phyloP scores from a whole-genome alignment of 2,888 invertebrate species.

The Cheilosia impressa region DNA sequence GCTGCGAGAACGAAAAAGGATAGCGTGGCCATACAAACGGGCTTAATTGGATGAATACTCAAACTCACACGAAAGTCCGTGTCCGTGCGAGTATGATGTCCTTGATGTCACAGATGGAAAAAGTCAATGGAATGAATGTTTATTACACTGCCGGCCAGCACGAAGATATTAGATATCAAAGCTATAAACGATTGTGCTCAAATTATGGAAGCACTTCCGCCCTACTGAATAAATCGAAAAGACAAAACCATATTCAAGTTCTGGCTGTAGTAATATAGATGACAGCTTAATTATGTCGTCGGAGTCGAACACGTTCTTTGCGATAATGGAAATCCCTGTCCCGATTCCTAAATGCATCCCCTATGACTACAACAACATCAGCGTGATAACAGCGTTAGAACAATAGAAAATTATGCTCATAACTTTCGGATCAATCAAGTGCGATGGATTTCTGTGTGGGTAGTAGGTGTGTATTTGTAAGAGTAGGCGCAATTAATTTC shows the following conservation, averaged over 20 bases:
- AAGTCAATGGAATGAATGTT: conserved; percentile 48
- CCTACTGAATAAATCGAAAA: conserved; percentile 26
- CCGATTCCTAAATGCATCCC: conserved; percentile 44
- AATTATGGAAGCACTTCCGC: conserved; percentile 37
- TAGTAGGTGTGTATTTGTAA: conserved; percentile 12
- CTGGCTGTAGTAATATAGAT: conserved; percentile 23
- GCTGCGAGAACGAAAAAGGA: not conserved
- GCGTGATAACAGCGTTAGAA: conserved; percentile 25
- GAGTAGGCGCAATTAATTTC: conserved; percentile 49
- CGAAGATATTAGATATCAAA: conserved; percentile 37
- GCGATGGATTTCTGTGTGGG: conserved; percentile 44
- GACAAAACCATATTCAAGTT: conserved; percentile 28
- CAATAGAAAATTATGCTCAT: conserved; percentile 58
- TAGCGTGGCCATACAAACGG: not conserved
- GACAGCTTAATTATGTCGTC: conserved; percentile 35
- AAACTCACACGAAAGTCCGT: conserved; percentile 26
- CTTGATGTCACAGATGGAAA: conserved; percentile 13
- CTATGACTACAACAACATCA: conserved; percentile 21
- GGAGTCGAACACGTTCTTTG: conserved; percentile 29
- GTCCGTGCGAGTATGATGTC: conserved; percentile 7
- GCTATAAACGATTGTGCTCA: conserved; percentile 42
- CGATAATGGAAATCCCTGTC: conserved; percentile 4
- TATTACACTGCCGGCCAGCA: conserved; percentile 42
- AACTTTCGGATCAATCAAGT: conserved; percentile 54
- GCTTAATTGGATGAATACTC: conserved; percentile 46